Percentiles rank a stretch among this genome's conserved stretches.
These are phyloP conservation scores for Nylanderia fulva DNA, from an alignment of 1,140 invertebrate genomes.

Conservation along the genomic window DNA sequence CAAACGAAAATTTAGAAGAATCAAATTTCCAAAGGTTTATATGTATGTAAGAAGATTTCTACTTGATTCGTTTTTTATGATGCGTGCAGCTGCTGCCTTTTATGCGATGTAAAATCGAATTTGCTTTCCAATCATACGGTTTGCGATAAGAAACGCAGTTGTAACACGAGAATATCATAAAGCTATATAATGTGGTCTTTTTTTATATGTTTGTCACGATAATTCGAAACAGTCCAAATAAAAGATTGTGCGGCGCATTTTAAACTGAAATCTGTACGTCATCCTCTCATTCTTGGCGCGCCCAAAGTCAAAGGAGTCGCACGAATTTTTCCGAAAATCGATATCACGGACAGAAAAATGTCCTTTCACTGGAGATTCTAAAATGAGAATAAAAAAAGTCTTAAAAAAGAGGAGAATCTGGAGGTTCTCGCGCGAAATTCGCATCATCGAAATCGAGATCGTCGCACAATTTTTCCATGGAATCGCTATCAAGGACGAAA, in stretches of 20 bases:
- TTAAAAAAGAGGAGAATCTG: not conserved
- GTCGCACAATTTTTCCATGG: not conserved
- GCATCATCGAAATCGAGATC: not conserved
- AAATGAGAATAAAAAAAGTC: not conserved
- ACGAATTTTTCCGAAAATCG: not conserved
- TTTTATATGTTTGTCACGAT: not conserved
- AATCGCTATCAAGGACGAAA: not conserved
- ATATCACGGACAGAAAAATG: not conserved
- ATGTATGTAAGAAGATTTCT: not conserved
- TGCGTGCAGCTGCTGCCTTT: not conserved
- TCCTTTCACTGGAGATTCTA: not conserved
- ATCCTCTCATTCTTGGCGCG: not conserved
- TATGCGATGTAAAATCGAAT: conserved; percentile 21
- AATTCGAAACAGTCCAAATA: not conserved
- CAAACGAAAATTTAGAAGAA: not conserved
- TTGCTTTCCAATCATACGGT: conserved; percentile 37
- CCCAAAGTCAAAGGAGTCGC: not conserved
- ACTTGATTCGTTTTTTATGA: not conserved
- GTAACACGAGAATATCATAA: not conserved
- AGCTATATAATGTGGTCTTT: not conserved
- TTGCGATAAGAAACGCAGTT: conserved; percentile 1
- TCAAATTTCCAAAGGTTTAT: not conserved
- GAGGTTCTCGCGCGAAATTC: not conserved
- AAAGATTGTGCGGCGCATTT: not conserved
- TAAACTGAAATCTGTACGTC: not conserved